These are phyloP conservation scores for Hippolais icterina DNA, from an alignment of 2,113 vertebrate species.

Conservation along the genomic window DNA sequence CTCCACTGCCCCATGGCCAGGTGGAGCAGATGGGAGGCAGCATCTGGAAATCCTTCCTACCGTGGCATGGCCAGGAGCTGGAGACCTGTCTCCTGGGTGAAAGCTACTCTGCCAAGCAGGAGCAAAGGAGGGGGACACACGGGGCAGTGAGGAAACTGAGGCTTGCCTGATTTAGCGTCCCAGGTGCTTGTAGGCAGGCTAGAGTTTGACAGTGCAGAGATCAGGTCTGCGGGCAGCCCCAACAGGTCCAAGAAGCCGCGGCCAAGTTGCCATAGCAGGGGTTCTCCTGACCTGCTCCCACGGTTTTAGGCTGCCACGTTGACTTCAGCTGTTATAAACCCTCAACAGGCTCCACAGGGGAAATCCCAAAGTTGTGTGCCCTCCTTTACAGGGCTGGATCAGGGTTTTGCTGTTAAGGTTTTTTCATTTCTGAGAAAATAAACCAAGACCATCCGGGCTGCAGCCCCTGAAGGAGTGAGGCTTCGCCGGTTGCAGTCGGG, in stretches of 20 bases:
- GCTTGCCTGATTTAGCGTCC: background rate
- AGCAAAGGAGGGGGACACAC: background rate
- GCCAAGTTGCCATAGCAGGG: background rate
- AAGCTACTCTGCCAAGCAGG: background rate
- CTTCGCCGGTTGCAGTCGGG: rapidly evolving
- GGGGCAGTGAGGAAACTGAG: rapidly evolving
- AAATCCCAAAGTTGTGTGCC: background rate
- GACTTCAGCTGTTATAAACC: background rate
- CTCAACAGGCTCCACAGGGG: no score
- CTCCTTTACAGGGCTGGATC: no score
- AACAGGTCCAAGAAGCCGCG: rapidly evolving
- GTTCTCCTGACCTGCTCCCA: background rate
- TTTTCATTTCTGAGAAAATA: background rate
- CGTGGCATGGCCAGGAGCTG: background rate
- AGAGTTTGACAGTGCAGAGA: rapidly evolving
- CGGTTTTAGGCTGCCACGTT: background rate
- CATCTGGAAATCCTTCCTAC: background rate
- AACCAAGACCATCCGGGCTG: background rate
- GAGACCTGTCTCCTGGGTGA: background rate
- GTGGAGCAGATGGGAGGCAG: rapidly evolving
- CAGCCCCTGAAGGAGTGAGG: background rate
- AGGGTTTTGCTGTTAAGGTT: background rate
- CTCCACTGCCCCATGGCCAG: background rate
- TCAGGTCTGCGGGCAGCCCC: background rate
- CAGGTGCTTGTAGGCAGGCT: background rate